These are phyloP conservation scores for Taenaris catops DNA, from an alignment of 2,888 invertebrate species.

Conservation along the genomic window DNA sequence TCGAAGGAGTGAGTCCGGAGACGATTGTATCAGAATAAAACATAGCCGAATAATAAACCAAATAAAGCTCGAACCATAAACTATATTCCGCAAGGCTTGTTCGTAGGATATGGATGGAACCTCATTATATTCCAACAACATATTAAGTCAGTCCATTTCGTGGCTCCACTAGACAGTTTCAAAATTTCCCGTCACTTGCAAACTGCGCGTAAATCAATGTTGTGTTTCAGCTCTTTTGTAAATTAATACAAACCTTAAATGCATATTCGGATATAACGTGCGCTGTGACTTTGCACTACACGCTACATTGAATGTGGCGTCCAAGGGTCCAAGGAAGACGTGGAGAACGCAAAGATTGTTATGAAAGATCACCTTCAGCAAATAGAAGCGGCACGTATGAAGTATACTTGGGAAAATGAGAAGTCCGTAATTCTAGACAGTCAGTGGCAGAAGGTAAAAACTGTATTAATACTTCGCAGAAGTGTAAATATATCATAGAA, in stretches of 20 bases:
- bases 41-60: too few relatives aligned
- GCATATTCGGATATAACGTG: too few relatives aligned
- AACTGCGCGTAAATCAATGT: conserved; percentile 18
- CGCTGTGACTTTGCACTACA: too few relatives aligned
- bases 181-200: conserved; percentile 20
- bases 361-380: conserved; percentile 33
- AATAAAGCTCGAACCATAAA: too few relatives aligned
- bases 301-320: conserved; percentile 52
- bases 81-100: too few relatives aligned
- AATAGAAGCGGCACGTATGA: conserved; percentile 31
- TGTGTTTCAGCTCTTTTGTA: conserved; percentile 13
- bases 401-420: conserved; percentile 49
- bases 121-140: too few relatives aligned
- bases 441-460: conserved; percentile 36
- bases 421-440: conserved; percentile 37
- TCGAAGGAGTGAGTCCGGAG: too few relatives aligned
- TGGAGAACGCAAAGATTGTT: conserved; percentile 33
- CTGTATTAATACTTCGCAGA: too few relatives aligned
- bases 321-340: conserved; percentile 35
- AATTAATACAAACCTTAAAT: conserved; percentile 19
- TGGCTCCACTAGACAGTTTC: conserved; percentile 15
- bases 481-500: too few relatives aligned
- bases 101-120: too few relatives aligned
- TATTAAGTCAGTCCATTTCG: too few relatives aligned
- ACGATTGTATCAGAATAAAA: too few relatives aligned